Conservation (phyloP, 2,797 vertebrate species). For the Stomatorhinus walkeri region DNA sequence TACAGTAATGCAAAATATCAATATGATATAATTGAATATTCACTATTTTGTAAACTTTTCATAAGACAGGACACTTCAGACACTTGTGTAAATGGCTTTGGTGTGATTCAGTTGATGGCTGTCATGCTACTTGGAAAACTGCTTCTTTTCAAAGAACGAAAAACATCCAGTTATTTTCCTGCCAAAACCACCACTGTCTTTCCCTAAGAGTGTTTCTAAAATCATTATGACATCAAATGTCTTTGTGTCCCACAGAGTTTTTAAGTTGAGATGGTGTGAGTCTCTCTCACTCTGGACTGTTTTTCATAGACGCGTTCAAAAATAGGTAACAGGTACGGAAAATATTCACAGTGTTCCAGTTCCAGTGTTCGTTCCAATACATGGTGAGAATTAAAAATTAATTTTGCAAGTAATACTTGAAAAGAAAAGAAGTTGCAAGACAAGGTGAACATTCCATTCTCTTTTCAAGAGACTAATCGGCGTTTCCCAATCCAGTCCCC, state of each 20-base stretch:
- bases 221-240: constrained; percentile 16
- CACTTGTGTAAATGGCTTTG: constrained; percentile 62
- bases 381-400: constrained; percentile 34
- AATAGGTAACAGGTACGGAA: constrained; percentile 34
- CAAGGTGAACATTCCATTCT: constrained; percentile 38
- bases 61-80: constrained; percentile 50
- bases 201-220: neutral
- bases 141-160: constrained; percentile 39
- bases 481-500: neutral
- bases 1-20: constrained; percentile 68
- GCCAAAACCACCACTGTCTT: neutral
- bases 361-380: constrained; percentile 32
- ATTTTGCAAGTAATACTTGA: constrained; percentile 38
- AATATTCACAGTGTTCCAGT: constrained; percentile 54
- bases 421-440: constrained; percentile 30
- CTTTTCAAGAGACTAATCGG: constrained; percentile 31
- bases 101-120: constrained; percentile 55
- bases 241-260: constrained; percentile 30
- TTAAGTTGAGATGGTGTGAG: constrained; percentile 34
- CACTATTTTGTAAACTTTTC: constrained; percentile 59
- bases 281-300: constrained; percentile 19
- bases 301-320: constrained; percentile 25
- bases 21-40: constrained; percentile 72
- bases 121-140: constrained; percentile 26
- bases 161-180: constrained; percentile 32